Base-by-base conservation (phyloP, 2,888 invertebrate genomes). In the Andrena praecox region DNA sequence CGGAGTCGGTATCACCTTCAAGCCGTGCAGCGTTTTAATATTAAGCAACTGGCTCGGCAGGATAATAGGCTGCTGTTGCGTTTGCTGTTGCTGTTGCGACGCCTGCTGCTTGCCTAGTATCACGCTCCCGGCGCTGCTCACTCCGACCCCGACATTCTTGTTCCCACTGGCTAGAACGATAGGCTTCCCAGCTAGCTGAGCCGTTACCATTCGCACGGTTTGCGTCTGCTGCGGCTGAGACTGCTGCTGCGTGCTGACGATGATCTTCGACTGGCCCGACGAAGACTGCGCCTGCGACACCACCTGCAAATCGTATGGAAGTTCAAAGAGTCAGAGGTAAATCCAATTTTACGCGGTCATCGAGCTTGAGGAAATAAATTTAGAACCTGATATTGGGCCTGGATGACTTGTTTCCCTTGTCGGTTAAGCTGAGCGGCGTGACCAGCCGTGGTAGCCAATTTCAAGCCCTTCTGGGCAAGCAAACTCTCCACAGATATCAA, bases 401-500 rank as follows among this genome's bases (percentile, higher is more conserved):
- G 94, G 77, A 94, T 92, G 2, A 94, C 91, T 80, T 93, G 93
- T 79, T 93, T 93, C 4, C 93, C 93, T 82, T 93, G 93, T 42
- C 94, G 88, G 78, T 92, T 92, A 2, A 94, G 78, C 77, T 93
- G 94, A 78, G 89, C 91, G 2, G 92, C 85, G 31, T 93, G 91
- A 59, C 84, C 78, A 12, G 93, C 80, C 0, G 91, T 88, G 0
- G 93, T 92, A 0, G 94, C 93, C 7, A 94, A 80, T 78, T 94
- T 94, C 6, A 94, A 70, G 35, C 94, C 94, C 33, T 94, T 94
- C 52, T 96, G 95, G 0, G 95, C 95, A 33, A 96, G 91, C 52
- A 96, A 91, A 91, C 95, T 95, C 91, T 96, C 96, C 56, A 96
- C 95, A 0, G 95, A 95, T 60, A 96, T 95, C 5, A 96, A 94